Evolutionary conservation across 1,140 invertebrate species (phyloP), one percentile per base, ranked within the genome.

Genomic region (Propsilocerus akamusi): DNA sequence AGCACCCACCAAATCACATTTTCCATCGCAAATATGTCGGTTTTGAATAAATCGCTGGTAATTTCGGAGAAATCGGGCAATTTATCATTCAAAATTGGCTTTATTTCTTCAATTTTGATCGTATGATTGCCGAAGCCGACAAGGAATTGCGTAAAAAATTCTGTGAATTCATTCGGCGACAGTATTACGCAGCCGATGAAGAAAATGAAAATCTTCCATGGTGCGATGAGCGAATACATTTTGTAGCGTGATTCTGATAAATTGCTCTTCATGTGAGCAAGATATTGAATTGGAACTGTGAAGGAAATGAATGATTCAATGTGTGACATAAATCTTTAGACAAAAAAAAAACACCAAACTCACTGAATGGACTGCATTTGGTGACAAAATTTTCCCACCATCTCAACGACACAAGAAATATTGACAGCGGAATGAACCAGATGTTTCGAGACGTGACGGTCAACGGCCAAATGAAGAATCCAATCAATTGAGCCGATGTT

Each of bases 371-470:
- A 55, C 24, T 48, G 51, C 70, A 66, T 54, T 66, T 67, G 52
- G 76, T 74, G 11, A 81, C 72, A 60, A 76, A 91, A 66, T 91
- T 92, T 59, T 84, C 79, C 87, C 86, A 91, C 79, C 84, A 91
- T 20, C 81, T 77, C 51, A 76, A 71, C 1, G 85, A 89, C n/a
- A 83, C 75, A 4, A 86, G 66, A 37, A 84, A 57, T 1, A 83
- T 59, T 1, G 78, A 68, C 1, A 81, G 54, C 11, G 82, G 80
- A 46, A 85, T 69, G 10, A 77, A 58, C 71, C 77, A 84, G 11
- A 70, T 56, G 28, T 60, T 54, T n/a, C 60, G 54, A 14, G 63
- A 59, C 4, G 58, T 48, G 49, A 68, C 64, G 28, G 72, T 58
- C 4, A 78, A 52, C 20, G 80, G 80, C 80, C 80, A 84, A 3